Conservation (phyloP, 1,140 invertebrate genomes). For the Meloidogyne hapla region DNA sequence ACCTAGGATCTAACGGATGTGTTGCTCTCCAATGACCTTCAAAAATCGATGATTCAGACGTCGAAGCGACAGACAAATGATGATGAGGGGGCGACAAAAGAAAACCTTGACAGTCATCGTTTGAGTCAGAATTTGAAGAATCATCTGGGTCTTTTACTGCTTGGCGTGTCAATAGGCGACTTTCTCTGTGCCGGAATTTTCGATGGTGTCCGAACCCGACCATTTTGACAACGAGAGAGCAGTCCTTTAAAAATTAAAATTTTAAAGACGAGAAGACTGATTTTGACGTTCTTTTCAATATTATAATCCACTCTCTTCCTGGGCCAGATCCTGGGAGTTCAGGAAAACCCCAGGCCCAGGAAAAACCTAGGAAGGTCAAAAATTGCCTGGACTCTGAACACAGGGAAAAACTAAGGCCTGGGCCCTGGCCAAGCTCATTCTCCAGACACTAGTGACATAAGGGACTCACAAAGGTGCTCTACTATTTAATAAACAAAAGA, state of each 20-base stretch:
- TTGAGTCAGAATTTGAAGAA: constrained; percentile 2
- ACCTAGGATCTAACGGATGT: not conserved
- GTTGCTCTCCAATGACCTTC: not conserved
- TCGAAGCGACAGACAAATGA: constrained; percentile 1
- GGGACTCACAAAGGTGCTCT: no score
- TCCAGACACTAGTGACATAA: no score
- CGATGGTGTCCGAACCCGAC: not conserved
- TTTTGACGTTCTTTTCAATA: no score
- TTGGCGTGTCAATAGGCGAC: not conserved
- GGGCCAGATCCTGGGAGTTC: no score
- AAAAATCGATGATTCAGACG: not conserved
- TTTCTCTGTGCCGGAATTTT: not conserved
- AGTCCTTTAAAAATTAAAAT: not conserved
- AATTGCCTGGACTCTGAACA: no score
- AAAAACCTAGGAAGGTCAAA: no score
- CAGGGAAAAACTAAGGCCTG: no score
- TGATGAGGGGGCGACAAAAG: not conserved
- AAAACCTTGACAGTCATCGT: not conserved
- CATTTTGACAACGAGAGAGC: not conserved
- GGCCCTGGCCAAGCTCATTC: no score
- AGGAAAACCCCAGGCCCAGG: no score
- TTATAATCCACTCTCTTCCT: no score
- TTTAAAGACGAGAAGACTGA: no score
- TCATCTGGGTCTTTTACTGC: not conserved
- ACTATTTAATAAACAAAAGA: not conserved